A percentile compares a stretch with the other conserved stretches of the same genome.
Conservation (phyloP, 2,888 invertebrate genomes). For the Aphodius granarius region DNA sequence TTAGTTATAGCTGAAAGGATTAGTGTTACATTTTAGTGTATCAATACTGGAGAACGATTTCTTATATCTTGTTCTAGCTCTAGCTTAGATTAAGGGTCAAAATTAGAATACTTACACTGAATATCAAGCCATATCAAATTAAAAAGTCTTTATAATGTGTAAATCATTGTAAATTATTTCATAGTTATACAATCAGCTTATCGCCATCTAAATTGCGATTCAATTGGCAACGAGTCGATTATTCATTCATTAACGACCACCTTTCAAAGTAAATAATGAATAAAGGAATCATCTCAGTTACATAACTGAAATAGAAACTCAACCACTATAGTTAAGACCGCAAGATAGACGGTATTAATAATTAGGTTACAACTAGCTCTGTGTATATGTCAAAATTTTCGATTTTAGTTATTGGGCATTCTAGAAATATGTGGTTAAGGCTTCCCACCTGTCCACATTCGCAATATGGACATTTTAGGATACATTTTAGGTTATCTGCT, state of each 20-base stretch:
- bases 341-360: not conserved
- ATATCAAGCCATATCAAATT: no score
- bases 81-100: not conserved
- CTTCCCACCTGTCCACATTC: no score
- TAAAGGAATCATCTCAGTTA: not conserved
- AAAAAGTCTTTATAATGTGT: not conserved
- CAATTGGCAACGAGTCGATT: not conserved
- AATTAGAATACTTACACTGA: no score
- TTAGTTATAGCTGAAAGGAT: not conserved
- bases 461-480: no score
- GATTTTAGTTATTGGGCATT: no score
- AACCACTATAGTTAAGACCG: not conserved
- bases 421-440: no score
- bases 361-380: not conserved
- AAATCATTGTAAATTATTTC: not conserved
- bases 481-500: no score
- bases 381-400: no score
- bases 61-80: not conserved
- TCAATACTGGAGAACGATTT: not conserved
- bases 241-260: not conserved
- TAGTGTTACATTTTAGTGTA: not conserved
- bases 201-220: not conserved
- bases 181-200: not conserved
- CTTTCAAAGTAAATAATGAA: not conserved
- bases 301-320: not conserved